These are phyloP conservation scores for Blera fallax DNA, from an alignment of 2,888 invertebrate species.

Conservation along the genomic window DNA sequence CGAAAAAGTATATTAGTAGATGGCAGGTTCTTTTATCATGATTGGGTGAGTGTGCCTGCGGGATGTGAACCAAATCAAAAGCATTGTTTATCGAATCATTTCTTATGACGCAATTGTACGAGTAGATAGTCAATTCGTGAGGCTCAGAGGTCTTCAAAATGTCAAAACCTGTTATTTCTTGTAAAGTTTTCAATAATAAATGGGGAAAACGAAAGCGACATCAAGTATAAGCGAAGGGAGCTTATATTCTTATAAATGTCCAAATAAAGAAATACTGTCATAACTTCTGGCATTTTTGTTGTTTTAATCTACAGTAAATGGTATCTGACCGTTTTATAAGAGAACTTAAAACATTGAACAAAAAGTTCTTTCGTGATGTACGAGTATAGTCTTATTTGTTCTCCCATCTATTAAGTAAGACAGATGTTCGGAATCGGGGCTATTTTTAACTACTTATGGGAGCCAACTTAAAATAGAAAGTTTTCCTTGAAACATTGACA, in stretches of 20 bases:
- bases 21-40: slow-evolving; percentile 31
- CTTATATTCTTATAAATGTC: not conserved
- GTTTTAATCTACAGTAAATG: not conserved
- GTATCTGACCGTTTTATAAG: not conserved
- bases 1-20: slow-evolving; percentile 9
- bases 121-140: not conserved
- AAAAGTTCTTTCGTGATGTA: not conserved
- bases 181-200: not conserved
- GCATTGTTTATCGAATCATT: slow-evolving; percentile 3
- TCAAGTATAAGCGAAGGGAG: too few relatives aligned
- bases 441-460: too few relatives aligned
- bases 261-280: not conserved
- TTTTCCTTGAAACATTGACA: too few relatives aligned
- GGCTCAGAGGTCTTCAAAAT: not conserved
- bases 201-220: not conserved
- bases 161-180: not conserved
- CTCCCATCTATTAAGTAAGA: too few relatives aligned
- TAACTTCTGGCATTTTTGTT: not conserved
- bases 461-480: too few relatives aligned
- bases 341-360: not conserved
- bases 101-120: not conserved
- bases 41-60: slow-evolving; percentile 9
- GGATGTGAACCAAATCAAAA: slow-evolving; percentile 24
- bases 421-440: too few relatives aligned
- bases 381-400: too few relatives aligned